phyloP scores from a whole-genome alignment of 2,797 vertebrate genomes.

The Sternarchorhynchus goeldii region DNA sequence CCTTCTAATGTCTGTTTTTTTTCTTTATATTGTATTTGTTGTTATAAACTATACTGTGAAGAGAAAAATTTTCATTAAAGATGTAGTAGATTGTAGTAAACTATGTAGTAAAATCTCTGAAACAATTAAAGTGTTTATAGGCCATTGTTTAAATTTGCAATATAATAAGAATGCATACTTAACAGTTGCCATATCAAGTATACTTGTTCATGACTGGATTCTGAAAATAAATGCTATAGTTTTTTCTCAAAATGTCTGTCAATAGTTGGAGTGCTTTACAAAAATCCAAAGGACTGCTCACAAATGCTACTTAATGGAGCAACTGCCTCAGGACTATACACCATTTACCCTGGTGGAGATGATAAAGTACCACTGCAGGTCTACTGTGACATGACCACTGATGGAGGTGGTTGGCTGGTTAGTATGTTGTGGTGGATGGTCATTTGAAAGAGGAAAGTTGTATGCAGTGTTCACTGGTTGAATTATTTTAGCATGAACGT shows the following conservation, averaged over 20 bases:
- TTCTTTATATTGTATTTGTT: too few species aligned
- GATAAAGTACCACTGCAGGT: conserved; percentile 81
- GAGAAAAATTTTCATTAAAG: too few species aligned
- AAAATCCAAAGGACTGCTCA: conserved; percentile 85
- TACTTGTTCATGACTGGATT: background rate
- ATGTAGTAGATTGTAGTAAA: too few species aligned
- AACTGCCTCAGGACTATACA: conserved; percentile 82
- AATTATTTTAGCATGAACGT: too few species aligned
- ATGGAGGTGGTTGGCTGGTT: conserved; percentile 93
- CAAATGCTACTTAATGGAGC: conserved; percentile 91
- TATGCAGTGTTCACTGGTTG: too few species aligned
- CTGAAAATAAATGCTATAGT: background rate
- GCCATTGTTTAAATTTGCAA: too few species aligned
- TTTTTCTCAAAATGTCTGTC: conserved; percentile 1
- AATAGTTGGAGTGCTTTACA: conserved; percentile 82
- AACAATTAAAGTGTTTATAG: too few species aligned
- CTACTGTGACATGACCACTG: conserved; percentile 93
- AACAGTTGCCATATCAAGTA: too few species aligned
- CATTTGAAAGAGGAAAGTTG: background rate
- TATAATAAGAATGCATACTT: too few species aligned
- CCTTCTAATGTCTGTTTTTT: too few species aligned
- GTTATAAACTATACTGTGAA: too few species aligned
- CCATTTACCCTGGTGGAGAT: conserved; percentile 83
- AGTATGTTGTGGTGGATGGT: conserved; percentile 61
- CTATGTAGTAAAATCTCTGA: too few species aligned